Evolutionary conservation across 2,113 vertebrate species (phyloP).

Genomic region (Ailuropoda melanoleuca): DNA sequence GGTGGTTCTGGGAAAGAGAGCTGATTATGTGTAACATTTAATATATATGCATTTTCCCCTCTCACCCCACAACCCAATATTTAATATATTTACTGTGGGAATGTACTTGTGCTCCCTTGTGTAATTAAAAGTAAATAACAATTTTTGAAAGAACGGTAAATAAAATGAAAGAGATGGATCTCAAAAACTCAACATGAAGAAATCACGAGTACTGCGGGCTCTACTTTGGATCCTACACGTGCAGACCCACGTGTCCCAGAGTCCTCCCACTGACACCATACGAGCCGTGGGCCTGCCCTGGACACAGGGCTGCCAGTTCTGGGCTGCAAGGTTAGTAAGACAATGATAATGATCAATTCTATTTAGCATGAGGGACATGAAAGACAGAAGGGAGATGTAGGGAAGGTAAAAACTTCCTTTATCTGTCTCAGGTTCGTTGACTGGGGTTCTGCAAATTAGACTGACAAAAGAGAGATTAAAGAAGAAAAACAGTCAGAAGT

Average conservation of each 20-base stretch:
- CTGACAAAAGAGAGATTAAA: background rate
- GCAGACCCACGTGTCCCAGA: rapidly evolving
- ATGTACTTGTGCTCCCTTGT: background rate
- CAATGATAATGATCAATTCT: background rate
- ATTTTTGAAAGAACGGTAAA: background rate
- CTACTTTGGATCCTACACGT: rapidly evolving
- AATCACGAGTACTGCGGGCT: background rate
- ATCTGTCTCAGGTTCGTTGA: background rate
- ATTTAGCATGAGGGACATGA: background rate
- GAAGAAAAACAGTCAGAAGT: background rate
- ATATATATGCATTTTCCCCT: background rate
- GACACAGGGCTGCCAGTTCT: background rate
- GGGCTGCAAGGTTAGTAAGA: background rate
- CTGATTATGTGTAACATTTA: background rate
- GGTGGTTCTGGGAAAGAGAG: background rate
- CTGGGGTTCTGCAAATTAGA: background rate
- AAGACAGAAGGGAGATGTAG: background rate
- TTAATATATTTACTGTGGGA: background rate
- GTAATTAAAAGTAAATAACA: background rate
- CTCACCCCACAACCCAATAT: background rate
- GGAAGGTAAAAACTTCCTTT: background rate
- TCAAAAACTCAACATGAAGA: background rate
- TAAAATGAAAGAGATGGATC: background rate
- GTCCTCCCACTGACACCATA: background rate
- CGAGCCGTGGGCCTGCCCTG: background rate